Evolutionary conservation across 2,888 invertebrate species (phyloP).

Genomic region (Patella pellucida): DNA sequence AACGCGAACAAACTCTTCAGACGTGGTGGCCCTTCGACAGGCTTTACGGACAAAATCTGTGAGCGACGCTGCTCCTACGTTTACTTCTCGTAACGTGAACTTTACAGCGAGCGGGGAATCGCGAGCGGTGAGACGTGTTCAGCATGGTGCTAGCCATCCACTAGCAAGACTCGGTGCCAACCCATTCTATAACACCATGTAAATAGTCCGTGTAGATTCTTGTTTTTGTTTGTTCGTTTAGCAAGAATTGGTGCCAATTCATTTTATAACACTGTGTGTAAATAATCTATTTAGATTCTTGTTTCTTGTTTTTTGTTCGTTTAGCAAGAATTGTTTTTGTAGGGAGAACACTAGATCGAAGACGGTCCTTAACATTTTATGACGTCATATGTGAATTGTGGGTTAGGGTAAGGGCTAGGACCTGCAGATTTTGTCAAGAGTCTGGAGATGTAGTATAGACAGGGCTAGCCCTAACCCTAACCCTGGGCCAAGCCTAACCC

Average conservation of each 20-base stretch:
- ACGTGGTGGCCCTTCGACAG: background rate
- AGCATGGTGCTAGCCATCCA: slow-evolving; percentile 89
- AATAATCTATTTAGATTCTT: background rate
- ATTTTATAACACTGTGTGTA: no score
- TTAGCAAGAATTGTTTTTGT: no score
- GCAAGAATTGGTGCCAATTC: no score
- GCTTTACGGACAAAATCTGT: background rate
- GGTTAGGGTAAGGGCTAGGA: no score
- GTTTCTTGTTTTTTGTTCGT: background rate
- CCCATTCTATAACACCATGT: slow-evolving; percentile 61
- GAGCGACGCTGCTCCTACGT: background rate
- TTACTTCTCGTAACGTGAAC: background rate
- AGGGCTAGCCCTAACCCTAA: no score
- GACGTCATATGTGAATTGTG: no score
- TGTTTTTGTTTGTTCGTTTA: background rate
- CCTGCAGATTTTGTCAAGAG: no score
- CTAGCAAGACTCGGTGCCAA: slow-evolving; percentile 73
- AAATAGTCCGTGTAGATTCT: slow-evolving; percentile 4
- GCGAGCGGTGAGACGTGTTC: slow-evolving; percentile 72
- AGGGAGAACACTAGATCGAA: no score
- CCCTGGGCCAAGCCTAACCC: no score
- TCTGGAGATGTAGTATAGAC: no score
- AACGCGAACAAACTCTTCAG: background rate
- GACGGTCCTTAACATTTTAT: no score
- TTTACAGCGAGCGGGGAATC: slow-evolving; percentile 1